Base-by-base conservation (phyloP, 1,140 invertebrate species). In the Cotesia glomerata region DNA sequence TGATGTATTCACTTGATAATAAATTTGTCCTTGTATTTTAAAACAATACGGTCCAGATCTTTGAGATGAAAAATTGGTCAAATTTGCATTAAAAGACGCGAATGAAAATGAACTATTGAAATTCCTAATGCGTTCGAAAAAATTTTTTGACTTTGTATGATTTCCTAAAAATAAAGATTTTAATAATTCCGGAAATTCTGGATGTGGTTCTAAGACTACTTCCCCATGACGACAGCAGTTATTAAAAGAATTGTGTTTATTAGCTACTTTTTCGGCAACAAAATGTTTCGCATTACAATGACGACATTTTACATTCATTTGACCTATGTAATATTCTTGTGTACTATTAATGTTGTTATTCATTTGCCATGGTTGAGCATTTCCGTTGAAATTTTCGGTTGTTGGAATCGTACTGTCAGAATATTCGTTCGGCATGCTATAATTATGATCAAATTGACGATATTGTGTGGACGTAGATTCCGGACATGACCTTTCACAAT, bases 271-370 rank as follows among this genome's bases (percentile, higher is more conserved):
- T 71, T 71, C 70, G 7, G 61, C 36, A 32, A 5, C 8, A 36
- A 71, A 71, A 64, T 71, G 61, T 71, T 39, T 61, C 14, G 70
- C 63, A n/a, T 18, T 34, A n/a, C 61, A 71, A 35, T 71, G 69
- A 13, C 3, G 26, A 36, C 36, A 71, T 4, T 18, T 14, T 4
- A 61, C 59, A 54, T 8, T 64, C 69, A 71, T 71, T 7, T 34
- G n/a, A 9, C 45, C 61, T 16, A 54, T 54, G 18, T 56, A 65
- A 35, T 71, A 14, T 34, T 64, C 61, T 54, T n/a, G n/a, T 36
- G 13, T 45, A 11, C 2, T 11, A 7, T 45, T 45, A 45, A 8
- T 45, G 2, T 2, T 45, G 7, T 45, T 3, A 45, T 45, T 45
- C 5, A 45, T 11, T 45, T 0, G 39, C 7, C 39, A 2, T 11